Evolutionary conservation across 2,797 vertebrate genomes (phyloP), one percentile per base, ranked within the genome.

Genomic region (Rhabdomys pumilio): DNA sequence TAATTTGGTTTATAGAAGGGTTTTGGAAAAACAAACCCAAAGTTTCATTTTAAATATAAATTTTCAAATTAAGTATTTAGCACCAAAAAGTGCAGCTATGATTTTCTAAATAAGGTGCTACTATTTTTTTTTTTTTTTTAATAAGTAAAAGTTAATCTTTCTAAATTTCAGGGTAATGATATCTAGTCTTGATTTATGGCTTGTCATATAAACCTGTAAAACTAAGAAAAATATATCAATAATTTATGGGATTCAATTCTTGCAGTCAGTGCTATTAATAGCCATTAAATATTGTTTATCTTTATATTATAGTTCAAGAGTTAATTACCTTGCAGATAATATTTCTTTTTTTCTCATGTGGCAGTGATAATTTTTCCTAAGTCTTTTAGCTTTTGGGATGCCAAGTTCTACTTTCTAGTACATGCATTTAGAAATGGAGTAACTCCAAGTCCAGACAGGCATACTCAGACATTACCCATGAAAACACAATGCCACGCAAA

Each of bases 301-400:
- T 76, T 80, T 77, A 57, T 59, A 12, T 53, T 50, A 8, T 81
- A n/a, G 83, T 17, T 82, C 41, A 91, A 57, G 77, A 91, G 22
- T 82, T 87, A 86, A 7, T 69, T 88, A 81, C 19, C 14, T 87
- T 38, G 57, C 69, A n/a, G 31, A 8, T 79, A 31, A 0, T 44
- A 9, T 86, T 82, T 95, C 29, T 77, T 17, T 22, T 7, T 29
- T 7, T 92, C 61, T 9, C 0, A 79, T 31, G 67, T 88, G 73
- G 93, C 29, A 50, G 61, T 92, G 72, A 61, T 73, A 13, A 53
- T 24, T n/a, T 82, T 91, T 95, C 77, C 93, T 81, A 13, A 77
- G 24, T 73, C 17, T 17, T 3, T 72, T 47, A 26, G 80, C 14
- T 96, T 61, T 91, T 88, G 17, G 41, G 72, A 87, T 94, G 91